A percentile compares a stretch with the other conserved stretches of the same genome.
These are phyloP conservation scores for Falco biarmicus DNA, from an alignment of 2,797 vertebrate genomes.

Conservation along the genomic window DNA sequence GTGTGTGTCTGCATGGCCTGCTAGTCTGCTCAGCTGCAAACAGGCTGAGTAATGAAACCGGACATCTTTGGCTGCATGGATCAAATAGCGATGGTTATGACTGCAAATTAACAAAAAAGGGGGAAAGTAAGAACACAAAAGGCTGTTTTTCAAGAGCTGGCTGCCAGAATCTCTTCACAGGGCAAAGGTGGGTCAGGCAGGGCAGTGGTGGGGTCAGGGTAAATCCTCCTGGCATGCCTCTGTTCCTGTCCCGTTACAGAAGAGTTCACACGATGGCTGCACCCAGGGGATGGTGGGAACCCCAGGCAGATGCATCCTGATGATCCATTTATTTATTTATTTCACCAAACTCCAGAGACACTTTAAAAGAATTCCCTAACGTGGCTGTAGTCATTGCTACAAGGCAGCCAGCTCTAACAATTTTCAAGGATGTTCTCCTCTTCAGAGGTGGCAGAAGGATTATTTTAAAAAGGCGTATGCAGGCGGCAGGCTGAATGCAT, in stretches of 20 bases:
- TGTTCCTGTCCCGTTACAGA: not conserved
- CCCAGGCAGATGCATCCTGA: not conserved
- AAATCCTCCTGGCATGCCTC: not conserved
- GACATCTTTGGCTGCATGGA: constrained; percentile 39
- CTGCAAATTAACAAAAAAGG: constrained; percentile 18
- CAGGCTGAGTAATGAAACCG: constrained; percentile 67
- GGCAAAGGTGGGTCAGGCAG: constrained; percentile 47
- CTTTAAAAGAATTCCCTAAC: not conserved
- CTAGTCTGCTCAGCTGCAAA: constrained; percentile 66
- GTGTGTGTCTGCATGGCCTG: constrained; percentile 57
- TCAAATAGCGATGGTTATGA: constrained; percentile 8
- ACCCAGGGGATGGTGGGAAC: not conserved
- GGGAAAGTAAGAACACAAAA: constrained; percentile 21
- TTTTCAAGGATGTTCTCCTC: not conserved
- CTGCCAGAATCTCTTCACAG: constrained; percentile 20
- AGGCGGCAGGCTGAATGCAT: not conserved
- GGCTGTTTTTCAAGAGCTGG: not conserved
- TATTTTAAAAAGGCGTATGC: not conserved
- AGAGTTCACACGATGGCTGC: not conserved
- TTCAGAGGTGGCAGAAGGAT: not conserved
- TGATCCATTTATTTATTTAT: not conserved
- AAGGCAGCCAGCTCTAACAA: not conserved
- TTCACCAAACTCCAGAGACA: not conserved
- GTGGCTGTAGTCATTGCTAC: not conserved
- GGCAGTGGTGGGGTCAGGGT: not conserved